Base-by-base conservation (phyloP, 2,113 vertebrate genomes). In the Polypterus senegalus region DNA sequence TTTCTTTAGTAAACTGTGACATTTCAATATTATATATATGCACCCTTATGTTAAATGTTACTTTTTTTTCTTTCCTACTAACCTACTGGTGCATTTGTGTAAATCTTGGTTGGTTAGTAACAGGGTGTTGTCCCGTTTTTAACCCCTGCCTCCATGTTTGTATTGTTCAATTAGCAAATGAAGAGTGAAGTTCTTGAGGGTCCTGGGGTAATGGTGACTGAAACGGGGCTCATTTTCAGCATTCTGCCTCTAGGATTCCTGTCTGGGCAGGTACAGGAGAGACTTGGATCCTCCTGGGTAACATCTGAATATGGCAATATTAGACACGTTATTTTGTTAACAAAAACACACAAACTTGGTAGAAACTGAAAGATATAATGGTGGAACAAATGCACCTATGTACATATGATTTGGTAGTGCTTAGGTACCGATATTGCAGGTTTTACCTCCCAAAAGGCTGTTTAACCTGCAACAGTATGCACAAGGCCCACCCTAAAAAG, bases 171-270 rank as follows among this genome's bases (percentile, higher is more conserved):
- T 63, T 66, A 88, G 84, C 80, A 66, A 61, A 79, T 83, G 63
- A 88, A 85, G 63, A 83, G 85, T 77, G 67, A 78, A 76, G 86
- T 84, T 56, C 59, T 58, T 62, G 83, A 86, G 65, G 83, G 81
- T 55, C 77, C 78, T 47, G 84, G 84, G 7, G 70, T 85, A 11
- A 79, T 81, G 3, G 83, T 86, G 70, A 86, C 81, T 10, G 84
- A 83, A 68, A 81, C 86, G 75, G 84, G 79, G 65, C 57, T 76
- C 67, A 78, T 86, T 59, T 79, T 86, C 65, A 84, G 83, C 65
- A 77, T 84, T 66, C 72, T 83, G 4, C 83, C 84, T 3, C 63
- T 83, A 59, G 71, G 66, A 66, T 48, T 63, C 52, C 8, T 68
- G 49, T 53, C 71, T 70, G 82, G 77, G 46, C 83, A 86, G 81